These are phyloP conservation scores for Protosalanx chinensis DNA, from an alignment of 2,797 vertebrate species.

Conservation along the genomic window DNA sequence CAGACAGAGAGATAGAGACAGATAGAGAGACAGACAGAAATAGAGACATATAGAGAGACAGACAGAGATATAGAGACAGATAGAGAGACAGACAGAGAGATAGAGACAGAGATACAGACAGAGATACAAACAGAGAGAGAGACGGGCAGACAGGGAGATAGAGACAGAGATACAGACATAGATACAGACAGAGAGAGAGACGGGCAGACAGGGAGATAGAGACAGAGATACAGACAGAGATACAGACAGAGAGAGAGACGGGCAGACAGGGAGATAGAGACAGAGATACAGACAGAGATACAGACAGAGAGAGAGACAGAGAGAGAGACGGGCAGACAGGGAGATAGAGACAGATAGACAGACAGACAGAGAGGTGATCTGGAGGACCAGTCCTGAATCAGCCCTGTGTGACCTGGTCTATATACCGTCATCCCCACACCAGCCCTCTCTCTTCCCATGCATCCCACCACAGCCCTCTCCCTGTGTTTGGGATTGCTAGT, in stretches of 20 bases:
- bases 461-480: not conserved
- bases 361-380: conserved; percentile 18
- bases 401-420: conserved; percentile 50
- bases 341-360: not conserved
- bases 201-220: not conserved
- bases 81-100: not conserved
- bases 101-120: not conserved
- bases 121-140: not conserved
- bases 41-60: not conserved
- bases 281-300: not conserved
- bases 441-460: not conserved
- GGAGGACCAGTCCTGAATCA: conserved; percentile 22
- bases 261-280: not conserved
- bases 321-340: not conserved
- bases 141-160: not conserved
- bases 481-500: conserved; percentile 16
- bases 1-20: not conserved
- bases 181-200: not conserved
- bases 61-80: not conserved
- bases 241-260: not conserved
- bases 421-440: not conserved
- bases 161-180: not conserved
- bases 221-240: not conserved
- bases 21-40: not conserved
- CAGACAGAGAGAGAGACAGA: not conserved